Base-by-base conservation (phyloP, 1,140 invertebrate species). In the Penaeus indicus region DNA sequence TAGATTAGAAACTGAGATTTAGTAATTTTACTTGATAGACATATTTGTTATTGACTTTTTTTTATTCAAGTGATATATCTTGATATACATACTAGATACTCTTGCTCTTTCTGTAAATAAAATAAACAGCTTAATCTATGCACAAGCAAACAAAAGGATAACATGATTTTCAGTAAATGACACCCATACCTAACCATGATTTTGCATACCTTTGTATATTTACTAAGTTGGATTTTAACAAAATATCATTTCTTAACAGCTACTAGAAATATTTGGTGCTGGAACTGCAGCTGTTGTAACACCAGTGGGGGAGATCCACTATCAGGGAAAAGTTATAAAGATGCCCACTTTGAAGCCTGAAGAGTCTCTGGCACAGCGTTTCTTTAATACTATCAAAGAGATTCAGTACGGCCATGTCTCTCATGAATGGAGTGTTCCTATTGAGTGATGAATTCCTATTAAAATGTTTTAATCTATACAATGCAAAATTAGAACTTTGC, bases 221-320 rank as follows among this genome's bases (percentile, higher is more conserved):
- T 27, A 27, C 13, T 38, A 13, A 1, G 1, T 38, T 75, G 61
- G n/a, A 80, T 16, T 63, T 27, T 80, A 42, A 42, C 38, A 42
- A 42, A 42, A 42, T 42, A 4, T 7, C 2, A 42, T 16, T 75
- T 72, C 85, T n/a, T 67, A 84, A n/a, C 93, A 98, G 97, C 92
- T 99, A 78, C 92, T 98, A 89, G 98, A 99, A 93, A 94, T 99
- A 91, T 99, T 99, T 94, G 98, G 98, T 72, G 95, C 97, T 78
- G 98, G 98, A 83, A 99, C 98, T 27, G 98, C 98, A 0, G 97
- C 97, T 91, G 94, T 98, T 77, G 96, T 99, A 1, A 98, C 96
- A 92, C 98, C 98, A 3, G 95, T 99, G 64, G 95, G 95, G 54
- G 94, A 94, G 60, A 97, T 99, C 83, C 94, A 95, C 63, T 98